Evolutionary conservation across 1,140 invertebrate species (phyloP).

Genomic region (Dufourea novaeangliae): DNA sequence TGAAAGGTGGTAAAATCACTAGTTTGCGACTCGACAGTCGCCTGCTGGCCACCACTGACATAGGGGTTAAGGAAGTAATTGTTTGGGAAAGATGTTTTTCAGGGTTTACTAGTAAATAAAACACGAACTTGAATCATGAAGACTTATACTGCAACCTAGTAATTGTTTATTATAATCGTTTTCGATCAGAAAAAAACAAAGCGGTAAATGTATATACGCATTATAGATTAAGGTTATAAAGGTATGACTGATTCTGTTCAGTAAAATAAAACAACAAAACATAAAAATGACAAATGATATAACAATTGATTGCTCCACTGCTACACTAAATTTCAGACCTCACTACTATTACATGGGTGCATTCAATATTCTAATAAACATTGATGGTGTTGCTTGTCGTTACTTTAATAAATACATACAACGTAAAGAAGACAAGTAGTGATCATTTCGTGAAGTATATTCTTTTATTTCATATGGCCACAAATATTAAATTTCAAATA

Average conservation of each 20-base stretch:
- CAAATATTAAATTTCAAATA: background rate
- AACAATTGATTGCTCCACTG: conserved; percentile 73
- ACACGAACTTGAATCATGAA: conserved; percentile 35
- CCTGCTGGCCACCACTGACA: too few relatives aligned
- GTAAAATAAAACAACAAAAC: conserved; percentile 75
- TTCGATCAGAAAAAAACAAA: conserved; percentile 63
- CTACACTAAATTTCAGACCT: conserved; percentile 65
- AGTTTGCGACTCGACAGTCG: too few relatives aligned
- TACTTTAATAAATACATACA: conserved; percentile 39
- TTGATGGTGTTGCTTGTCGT: conserved; percentile 2
- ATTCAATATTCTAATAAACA: conserved; percentile 23
- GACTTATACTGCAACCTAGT: conserved; percentile 65
- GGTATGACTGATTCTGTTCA: conserved; percentile 70
- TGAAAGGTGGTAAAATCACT: too few relatives aligned
- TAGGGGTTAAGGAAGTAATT: conserved; percentile 2
- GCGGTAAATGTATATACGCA: conserved; percentile 53
- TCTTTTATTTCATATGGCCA: background rate
- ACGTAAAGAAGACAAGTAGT: conserved; percentile 39
- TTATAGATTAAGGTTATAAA: conserved; percentile 69
- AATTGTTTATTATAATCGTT: conserved; percentile 69
- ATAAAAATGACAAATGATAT: conserved; percentile 77
- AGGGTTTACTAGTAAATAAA: conserved; percentile 13
- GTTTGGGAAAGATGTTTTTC: background rate
- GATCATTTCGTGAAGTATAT: background rate
- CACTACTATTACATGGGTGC: conserved; percentile 9